These are phyloP conservation scores for Oreamnos americanus DNA, from an alignment of 2,113 vertebrate genomes.

Conservation along the genomic window DNA sequence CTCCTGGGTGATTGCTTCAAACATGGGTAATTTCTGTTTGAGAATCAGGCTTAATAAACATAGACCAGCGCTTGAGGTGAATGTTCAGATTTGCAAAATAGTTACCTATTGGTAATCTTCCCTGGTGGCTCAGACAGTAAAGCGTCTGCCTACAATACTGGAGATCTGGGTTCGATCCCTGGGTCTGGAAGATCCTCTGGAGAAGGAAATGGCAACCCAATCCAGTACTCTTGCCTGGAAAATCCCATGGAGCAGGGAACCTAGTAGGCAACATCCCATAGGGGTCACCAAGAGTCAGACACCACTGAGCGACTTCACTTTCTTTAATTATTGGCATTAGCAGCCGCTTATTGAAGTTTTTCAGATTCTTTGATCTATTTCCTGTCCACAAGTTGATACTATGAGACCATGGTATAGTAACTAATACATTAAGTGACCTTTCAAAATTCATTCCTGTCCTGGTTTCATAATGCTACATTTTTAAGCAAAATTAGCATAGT, in stretches of 20 bases:
- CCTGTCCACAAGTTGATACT: background rate
- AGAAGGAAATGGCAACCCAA: background rate
- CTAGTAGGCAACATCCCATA: background rate
- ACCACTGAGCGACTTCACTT: background rate
- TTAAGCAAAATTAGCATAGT: background rate
- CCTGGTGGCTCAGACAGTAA: background rate
- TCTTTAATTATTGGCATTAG: background rate
- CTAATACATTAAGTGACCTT: background rate
- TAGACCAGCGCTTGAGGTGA: background rate
- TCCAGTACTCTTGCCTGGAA: background rate
- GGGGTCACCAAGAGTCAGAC: background rate
- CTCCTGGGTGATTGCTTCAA: background rate
- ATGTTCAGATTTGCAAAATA: background rate
- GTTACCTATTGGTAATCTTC: background rate
- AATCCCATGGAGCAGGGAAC: background rate
- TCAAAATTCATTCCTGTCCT: background rate
- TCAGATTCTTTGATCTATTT: background rate
- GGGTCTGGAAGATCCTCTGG: background rate
- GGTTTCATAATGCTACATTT: background rate
- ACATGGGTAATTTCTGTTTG: background rate
- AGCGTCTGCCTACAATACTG: background rate
- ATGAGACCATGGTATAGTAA: background rate
- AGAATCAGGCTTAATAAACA: background rate
- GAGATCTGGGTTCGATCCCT: rapidly evolving
- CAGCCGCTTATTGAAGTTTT: background rate